Evolutionary conservation across 1,140 invertebrate genomes (phyloP), one percentile per base, ranked within the genome.

Genomic region (Solenopsis invicta): DNA sequence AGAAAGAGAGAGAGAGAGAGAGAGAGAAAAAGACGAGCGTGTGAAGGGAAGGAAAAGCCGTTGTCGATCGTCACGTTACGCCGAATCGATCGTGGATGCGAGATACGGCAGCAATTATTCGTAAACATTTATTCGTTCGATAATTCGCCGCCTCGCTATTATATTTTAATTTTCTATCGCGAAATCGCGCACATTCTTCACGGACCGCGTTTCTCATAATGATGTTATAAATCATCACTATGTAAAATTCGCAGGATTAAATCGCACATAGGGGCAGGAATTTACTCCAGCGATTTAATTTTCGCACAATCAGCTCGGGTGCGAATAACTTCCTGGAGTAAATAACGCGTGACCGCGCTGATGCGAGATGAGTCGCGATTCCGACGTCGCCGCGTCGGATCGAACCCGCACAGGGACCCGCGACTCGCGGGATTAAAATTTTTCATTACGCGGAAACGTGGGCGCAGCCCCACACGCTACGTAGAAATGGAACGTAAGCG

Each of bases 211-310:
- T 66, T n/a, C 10, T 45, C 37, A 6, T 41, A 74, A 34, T 8
- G 24, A 18, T 29, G 61, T 16, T 54, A 67, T 18, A 71, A 71
- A 71, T 71, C 29, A 67, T 34, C 45, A 12, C 52, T 37, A 29
- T 71, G 50, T 50, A 56, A 81, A 71, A 41, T 81, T 18, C 37
- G 8, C 48, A n/a, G 24, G 12, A 69, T 54, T 67, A 41, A 69
- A 80, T 4, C n/a, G 62, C 29, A 48, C 13, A 13, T 37, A 54
- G 0, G 4, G 10, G n/a, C 41, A 29, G 66, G 21, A 81, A 54
- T 54, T 69, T 13, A 69, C 34, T 16, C 21, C 21, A n/a, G 78
- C 16, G 77, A 71, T 52, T 81, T 71, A 56, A 81, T 81, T 81
- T 56, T 71, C 37, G 78, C 64, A 18, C 64, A 45, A 67, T 71